Evolutionary conservation across 2,113 vertebrate genomes (phyloP), one percentile per base, ranked within the genome.

Genomic region (Mobula birostris): DNA sequence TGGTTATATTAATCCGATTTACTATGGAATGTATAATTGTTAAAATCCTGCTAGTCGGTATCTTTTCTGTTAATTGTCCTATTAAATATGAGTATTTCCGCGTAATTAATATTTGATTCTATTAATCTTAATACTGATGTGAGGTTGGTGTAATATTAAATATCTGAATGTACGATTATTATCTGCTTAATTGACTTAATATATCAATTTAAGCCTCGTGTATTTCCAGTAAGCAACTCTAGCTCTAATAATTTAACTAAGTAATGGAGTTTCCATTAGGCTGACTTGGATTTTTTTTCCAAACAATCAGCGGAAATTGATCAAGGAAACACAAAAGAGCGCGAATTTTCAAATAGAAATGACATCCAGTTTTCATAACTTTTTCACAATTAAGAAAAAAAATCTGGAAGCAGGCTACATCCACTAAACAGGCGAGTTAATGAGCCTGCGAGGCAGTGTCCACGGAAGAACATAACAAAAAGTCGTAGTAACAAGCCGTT

Each of bases 61-160:
- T 90, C 85, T 61, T 79, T 79, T 61, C 11, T 90, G 85, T 29
- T 90, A 90, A 66, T 36, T n/a, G 17, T 90, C 29, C 85, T 29
- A 90, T 66, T 90, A 90, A 66, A 90, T 32, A 32, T 90, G 85
- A 90, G 68, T 66, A 63, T 21, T 90, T 90, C 29, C n/a, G 12
- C 17, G 63, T 32, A 90, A 90, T 90, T 68, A 79, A 79, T 36
- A 90, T 90, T 90, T 90, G 29, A 90, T 66, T 32, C 61, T 90
- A 88, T 88, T 90, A 68, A 90, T 66, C 29, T 66, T 68, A 90
- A 32, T 90, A 66, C 15, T 68, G 29, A 90, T 19, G n/a, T 90
- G 17, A 32, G 61, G 66, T 32, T 90, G 14, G 29, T 32, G 61
- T 32, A 66, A 90, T 90, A 32, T 88, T 90, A 66, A 36, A 66